phyloP scores from a whole-genome alignment of 2,888 invertebrate genomes.

The Sarcophaga caerulescens region DNA sequence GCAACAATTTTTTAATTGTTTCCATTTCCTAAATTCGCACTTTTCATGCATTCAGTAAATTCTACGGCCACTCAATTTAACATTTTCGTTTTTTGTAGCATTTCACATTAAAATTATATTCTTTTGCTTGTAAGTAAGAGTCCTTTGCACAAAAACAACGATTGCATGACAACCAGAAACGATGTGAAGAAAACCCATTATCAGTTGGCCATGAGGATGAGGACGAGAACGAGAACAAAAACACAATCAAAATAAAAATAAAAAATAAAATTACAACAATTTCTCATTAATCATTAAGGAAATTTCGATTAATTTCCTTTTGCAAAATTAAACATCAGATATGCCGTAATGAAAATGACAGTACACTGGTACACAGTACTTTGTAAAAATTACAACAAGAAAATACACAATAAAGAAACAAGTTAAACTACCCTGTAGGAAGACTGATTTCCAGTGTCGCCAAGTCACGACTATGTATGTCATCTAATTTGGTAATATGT shows the following conservation, averaged over 20 bases:
- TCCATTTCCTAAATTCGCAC: slow-evolving; percentile 24
- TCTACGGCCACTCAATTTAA: too few species aligned
- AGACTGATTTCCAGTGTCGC: too few species aligned
- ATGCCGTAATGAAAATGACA: neutral
- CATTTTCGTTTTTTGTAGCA: neutral
- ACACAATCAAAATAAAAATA: neutral
- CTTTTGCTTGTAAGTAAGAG: neutral
- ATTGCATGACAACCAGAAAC: slow-evolving; percentile 14
- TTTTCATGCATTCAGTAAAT: slow-evolving; percentile 1
- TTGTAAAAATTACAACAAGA: neutral
- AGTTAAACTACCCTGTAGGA: neutral
- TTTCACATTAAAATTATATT: neutral
- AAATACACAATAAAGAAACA: neutral
- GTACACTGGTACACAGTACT: too few species aligned
- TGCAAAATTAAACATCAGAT: slow-evolving; percentile 4
- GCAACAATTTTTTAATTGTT: neutral
- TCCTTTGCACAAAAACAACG: neutral
- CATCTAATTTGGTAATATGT: too few species aligned
- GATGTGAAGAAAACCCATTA: neutral
- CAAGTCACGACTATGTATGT: too few species aligned
- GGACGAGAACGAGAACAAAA: too few species aligned
- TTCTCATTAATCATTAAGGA: slow-evolving; percentile 23
- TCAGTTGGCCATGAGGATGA: too few species aligned
- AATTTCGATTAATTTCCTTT: slow-evolving; percentile 28
- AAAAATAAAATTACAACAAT: slow-evolving; percentile 3